Evolutionary conservation across 23 tunicate species (phyloP).

Genomic region (Clavelina lepadiformis): DNA sequence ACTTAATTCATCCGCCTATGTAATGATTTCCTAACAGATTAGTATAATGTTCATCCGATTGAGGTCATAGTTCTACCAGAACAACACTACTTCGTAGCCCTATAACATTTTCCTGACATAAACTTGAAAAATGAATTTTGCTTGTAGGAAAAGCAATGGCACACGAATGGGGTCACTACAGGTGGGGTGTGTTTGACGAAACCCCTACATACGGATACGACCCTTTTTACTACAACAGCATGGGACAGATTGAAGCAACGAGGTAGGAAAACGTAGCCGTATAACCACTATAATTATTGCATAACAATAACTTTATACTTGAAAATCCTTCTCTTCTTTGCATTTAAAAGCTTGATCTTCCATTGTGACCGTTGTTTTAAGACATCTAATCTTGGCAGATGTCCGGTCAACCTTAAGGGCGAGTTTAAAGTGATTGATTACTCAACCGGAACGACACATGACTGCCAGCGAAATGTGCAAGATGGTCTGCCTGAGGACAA

Average conservation of each 20-base stretch:
- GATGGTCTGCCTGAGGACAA: conserved; percentile 49
- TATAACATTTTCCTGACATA: no score
- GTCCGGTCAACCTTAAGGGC: conserved; percentile 37
- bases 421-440: conserved; percentile 35
- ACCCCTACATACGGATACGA: conserved; percentile 33
- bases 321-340: background rate
- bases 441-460: conserved; percentile 28
- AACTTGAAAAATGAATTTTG: background rate
- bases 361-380: no score
- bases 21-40: no score
- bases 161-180: conserved; percentile 61
- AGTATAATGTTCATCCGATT: no score
- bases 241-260: conserved; percentile 40
- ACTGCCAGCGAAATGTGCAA: conserved; percentile 33
- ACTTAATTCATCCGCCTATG: no score
- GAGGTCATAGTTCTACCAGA: no score
- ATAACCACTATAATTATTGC: no score
- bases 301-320: no score
- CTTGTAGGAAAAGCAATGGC: conserved; percentile 46
- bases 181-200: conserved; percentile 73
- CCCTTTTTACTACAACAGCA: conserved; percentile 32
- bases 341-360: no score
- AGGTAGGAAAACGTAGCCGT: no score
- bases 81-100: no score
- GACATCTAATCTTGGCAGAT: no score